phyloP scores from a whole-genome alignment of 1,140 invertebrate genomes.

The Spodoptera litura region DNA sequence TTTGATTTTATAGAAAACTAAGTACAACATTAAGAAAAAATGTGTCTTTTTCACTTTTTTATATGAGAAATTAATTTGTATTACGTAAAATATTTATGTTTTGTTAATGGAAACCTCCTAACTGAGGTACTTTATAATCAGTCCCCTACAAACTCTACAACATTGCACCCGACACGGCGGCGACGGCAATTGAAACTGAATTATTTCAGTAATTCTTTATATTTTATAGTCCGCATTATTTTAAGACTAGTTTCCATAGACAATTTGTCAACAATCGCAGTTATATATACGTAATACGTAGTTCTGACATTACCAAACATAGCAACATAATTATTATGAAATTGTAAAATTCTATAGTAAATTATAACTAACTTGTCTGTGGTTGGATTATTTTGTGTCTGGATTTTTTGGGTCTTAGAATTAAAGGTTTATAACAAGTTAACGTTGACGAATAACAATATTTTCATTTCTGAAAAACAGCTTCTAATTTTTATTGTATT shows the following conservation, averaged over 20 bases:
- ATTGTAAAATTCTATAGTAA: conserved; percentile 46
- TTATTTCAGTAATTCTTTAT: conserved; percentile 14
- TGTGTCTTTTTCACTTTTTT: too few relatives aligned
- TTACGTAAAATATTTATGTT: too few relatives aligned
- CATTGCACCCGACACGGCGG: conserved; percentile 50
- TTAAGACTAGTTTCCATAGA: conserved; percentile 48
- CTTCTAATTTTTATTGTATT: too few relatives aligned
- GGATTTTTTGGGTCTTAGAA: not conserved
- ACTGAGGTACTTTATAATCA: not conserved
- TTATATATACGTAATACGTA: conserved; percentile 47
- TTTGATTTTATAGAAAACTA: too few relatives aligned
- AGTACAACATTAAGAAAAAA: not conserved
- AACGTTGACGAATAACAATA: too few relatives aligned
- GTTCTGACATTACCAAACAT: conserved; percentile 48
- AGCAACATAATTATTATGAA: conserved; percentile 52
- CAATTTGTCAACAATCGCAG: conserved; percentile 51
- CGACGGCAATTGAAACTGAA: conserved; percentile 38
- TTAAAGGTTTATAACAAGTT: not conserved
- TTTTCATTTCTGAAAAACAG: too few relatives aligned
- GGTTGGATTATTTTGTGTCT: conserved; percentile 35
- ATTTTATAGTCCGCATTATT: conserved; percentile 44
- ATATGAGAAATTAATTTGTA: too few relatives aligned
- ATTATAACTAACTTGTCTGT: conserved; percentile 30
- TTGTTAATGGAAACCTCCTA: too few relatives aligned
- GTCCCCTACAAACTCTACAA: not conserved